Evolutionary conservation across 2,113 vertebrate species (phyloP).

Genomic region (Sceloporus tristichus): DNA sequence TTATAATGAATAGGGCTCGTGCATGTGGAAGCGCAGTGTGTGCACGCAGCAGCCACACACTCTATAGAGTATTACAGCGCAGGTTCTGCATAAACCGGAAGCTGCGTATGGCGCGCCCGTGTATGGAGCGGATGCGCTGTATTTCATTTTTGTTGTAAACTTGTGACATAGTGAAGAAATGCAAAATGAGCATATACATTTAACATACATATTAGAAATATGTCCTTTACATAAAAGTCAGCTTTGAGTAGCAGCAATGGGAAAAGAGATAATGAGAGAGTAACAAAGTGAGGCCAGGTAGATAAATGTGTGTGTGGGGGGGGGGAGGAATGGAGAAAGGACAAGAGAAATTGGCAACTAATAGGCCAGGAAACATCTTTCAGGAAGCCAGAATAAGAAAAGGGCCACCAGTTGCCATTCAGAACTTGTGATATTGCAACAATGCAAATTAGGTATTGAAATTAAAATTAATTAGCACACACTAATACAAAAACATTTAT

Average conservation of each 20-base stretch:
- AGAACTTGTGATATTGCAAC: background rate
- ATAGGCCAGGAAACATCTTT: background rate
- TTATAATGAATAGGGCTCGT: too few species aligned
- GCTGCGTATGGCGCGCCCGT: too few species aligned
- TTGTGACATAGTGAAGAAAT: background rate
- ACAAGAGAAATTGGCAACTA: background rate
- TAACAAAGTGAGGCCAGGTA: background rate
- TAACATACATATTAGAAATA: background rate
- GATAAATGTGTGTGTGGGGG: background rate
- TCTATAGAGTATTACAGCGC: too few species aligned
- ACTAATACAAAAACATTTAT: background rate
- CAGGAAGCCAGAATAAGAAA: background rate
- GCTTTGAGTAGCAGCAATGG: too few species aligned
- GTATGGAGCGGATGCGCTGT: too few species aligned
- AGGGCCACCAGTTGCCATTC: background rate
- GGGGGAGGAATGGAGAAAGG: too few species aligned
- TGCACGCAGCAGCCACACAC: too few species aligned
- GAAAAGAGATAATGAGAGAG: background rate
- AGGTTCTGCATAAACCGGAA: too few species aligned
- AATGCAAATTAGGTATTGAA: background rate
- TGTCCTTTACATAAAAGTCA: background rate
- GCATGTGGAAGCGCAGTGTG: too few species aligned
- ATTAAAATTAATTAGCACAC: background rate
- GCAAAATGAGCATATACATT: background rate
- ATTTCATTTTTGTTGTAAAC: background rate